phyloP scores from a whole-genome alignment of 1,140 invertebrate genomes.

The Argopecten irradians region DNA sequence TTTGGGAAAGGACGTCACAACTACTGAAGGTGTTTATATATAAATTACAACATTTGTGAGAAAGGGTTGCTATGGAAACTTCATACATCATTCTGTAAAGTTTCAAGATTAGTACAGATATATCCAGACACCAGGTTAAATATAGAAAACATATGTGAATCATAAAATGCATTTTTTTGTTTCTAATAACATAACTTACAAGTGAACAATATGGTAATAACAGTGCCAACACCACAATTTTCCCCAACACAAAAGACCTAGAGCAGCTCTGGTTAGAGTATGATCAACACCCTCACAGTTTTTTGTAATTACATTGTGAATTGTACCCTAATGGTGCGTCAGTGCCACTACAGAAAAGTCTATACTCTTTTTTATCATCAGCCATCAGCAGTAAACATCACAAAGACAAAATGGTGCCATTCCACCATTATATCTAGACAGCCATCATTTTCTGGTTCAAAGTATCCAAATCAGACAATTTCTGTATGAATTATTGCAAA shows the following conservation, averaged over 20 bases:
- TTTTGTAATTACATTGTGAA: background rate
- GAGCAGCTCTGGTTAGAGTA: slow-evolving; percentile 3
- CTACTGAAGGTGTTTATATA: background rate
- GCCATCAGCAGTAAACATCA: too few species aligned
- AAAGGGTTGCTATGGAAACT: background rate
- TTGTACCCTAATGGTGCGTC: background rate
- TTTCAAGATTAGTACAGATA: background rate
- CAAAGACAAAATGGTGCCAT: too few species aligned
- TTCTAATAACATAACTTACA: background rate
- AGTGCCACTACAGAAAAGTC: background rate
- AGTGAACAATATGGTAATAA: background rate
- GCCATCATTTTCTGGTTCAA: background rate
- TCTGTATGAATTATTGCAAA: background rate
- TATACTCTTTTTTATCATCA: background rate
- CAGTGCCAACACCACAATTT: background rate
- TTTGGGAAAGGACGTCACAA: background rate
- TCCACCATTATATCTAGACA: background rate
- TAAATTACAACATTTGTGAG: background rate
- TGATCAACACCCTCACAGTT: slow-evolving; percentile 13
- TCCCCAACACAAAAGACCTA: slow-evolving; percentile 1
- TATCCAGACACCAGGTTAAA: background rate
- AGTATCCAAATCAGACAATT: background rate
- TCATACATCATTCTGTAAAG: background rate
- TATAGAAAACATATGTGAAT: background rate
- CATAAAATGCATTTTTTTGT: background rate